Percentiles rank a stretch among this genome's conserved stretches.
phyloP scores from a whole-genome alignment of 2,797 vertebrate species.

The Typhlichthys subterraneus region DNA sequence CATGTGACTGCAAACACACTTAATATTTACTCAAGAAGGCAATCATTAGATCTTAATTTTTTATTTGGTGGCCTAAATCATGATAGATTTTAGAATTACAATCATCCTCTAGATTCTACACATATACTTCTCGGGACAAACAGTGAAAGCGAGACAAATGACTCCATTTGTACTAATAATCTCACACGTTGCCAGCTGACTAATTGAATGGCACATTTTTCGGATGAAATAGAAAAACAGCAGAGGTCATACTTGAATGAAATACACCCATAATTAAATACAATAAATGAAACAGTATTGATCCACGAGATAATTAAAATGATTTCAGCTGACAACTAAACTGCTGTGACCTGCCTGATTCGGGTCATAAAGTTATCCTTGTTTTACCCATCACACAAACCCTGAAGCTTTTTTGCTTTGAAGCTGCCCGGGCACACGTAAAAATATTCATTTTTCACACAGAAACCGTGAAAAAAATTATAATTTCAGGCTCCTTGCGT shows the following conservation, averaged over 20 bases:
- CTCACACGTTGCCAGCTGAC: conserved; percentile 29
- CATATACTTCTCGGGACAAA: no score
- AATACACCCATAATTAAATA: neutral
- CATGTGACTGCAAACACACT: neutral
- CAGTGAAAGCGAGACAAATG: no score
- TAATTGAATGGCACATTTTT: conserved; percentile 43
- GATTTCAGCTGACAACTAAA: no score
- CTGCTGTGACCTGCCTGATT: no score
- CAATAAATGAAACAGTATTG: no score
- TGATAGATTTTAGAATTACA: neutral
- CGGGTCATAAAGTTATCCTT: no score
- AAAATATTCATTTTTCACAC: conserved; percentile 9
- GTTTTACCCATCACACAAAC: neutral
- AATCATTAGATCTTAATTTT: neutral
- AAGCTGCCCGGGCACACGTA: neutral
- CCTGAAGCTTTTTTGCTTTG: conserved; percentile 2
- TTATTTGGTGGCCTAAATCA: neutral
- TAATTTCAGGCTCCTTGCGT: conserved; percentile 8
- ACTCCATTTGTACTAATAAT: conserved; percentile 20
- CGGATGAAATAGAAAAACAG: conserved; percentile 16
- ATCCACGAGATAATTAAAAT: no score
- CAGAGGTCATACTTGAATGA: conserved; percentile 1
- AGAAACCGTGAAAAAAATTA: conserved; percentile 1
- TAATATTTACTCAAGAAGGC: neutral
- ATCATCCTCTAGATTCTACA: neutral